Conservation (phyloP, 2,797 vertebrate species). For the Chelon labrosus region DNA sequence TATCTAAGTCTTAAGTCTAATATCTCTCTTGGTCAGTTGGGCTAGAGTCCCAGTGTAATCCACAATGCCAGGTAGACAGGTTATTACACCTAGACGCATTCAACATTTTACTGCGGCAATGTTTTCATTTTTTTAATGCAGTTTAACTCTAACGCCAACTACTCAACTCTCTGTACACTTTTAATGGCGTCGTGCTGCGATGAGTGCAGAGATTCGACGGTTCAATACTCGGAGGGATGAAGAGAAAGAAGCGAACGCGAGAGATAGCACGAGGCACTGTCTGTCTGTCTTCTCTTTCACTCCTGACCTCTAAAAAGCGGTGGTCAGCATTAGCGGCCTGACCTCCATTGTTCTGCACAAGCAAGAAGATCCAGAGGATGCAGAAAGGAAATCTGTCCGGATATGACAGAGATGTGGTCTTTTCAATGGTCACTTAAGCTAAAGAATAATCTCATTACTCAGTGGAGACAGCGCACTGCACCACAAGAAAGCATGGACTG, state of each 20-base stretch:
- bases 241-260: too few relatives aligned
- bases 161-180: conserved; percentile 5
- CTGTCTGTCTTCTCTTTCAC: conserved; percentile 50
- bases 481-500: conserved; percentile 58
- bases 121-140: background rate
- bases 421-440: conserved; percentile 75
- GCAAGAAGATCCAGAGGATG: conserved; percentile 62
- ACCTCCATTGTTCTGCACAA: conserved; percentile 67
- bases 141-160: conserved; percentile 2
- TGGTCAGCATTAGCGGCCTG: conserved; percentile 76
- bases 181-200: conserved; percentile 12
- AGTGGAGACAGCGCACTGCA: conserved; percentile 54
- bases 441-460: conserved; percentile 76
- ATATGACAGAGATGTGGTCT: conserved; percentile 73
- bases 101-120: background rate
- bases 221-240: conserved; percentile 20
- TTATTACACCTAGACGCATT: background rate
- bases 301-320: conserved; percentile 62
- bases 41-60: conserved; percentile 15
- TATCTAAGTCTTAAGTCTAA: too few relatives aligned
- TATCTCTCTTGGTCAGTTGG: conserved; percentile 59
- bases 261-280: background rate
- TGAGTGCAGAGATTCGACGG: conserved; percentile 30
- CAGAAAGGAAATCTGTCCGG: conserved; percentile 72
- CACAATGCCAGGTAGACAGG: background rate